phyloP scores from a whole-genome alignment of 2,113 vertebrate species.

The Hoplias malabaricus region DNA sequence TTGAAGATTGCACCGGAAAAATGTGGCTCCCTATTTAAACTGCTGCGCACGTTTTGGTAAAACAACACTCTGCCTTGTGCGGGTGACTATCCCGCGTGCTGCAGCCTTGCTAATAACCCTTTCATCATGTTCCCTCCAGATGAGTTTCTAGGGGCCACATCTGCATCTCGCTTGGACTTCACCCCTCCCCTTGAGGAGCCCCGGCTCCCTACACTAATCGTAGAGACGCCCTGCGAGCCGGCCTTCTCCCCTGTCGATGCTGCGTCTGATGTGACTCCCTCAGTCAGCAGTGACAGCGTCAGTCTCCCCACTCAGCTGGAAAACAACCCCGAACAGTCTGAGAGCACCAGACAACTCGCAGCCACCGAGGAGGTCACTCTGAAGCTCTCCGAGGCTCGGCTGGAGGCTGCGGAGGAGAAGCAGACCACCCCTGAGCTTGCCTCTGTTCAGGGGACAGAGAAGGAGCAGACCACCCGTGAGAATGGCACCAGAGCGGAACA shows the following conservation, averaged over 20 bases:
- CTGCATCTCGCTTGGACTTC: conserved; percentile 68
- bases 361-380: conserved; percentile 43
- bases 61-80: too few species aligned
- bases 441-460: conserved; percentile 53
- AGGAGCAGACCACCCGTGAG: background rate
- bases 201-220: background rate
- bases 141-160: conserved; percentile 78
- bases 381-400: conserved; percentile 59
- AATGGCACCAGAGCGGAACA: conserved; percentile 57
- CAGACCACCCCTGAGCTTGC: conserved; percentile 27
- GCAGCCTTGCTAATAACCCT: background rate
- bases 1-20: too few species aligned
- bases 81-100: too few species aligned
- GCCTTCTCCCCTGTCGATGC: conserved; percentile 52
- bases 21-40: too few species aligned
- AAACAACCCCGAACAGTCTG: conserved; percentile 55
- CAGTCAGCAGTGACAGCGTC: conserved; percentile 88
- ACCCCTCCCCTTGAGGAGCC: conserved; percentile 67
- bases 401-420: conserved; percentile 53
- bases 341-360: conserved; percentile 22
- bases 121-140: conserved; percentile 70
- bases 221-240: conserved; percentile 28
- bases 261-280: conserved; percentile 75
- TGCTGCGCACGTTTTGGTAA: too few species aligned
- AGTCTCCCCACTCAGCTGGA: conserved; percentile 89